A percentile compares a stretch with the other conserved stretches of the same genome.
Conservation (phyloP, 1,140 invertebrate species). For the Macrotrachela quadricornifera region DNA sequence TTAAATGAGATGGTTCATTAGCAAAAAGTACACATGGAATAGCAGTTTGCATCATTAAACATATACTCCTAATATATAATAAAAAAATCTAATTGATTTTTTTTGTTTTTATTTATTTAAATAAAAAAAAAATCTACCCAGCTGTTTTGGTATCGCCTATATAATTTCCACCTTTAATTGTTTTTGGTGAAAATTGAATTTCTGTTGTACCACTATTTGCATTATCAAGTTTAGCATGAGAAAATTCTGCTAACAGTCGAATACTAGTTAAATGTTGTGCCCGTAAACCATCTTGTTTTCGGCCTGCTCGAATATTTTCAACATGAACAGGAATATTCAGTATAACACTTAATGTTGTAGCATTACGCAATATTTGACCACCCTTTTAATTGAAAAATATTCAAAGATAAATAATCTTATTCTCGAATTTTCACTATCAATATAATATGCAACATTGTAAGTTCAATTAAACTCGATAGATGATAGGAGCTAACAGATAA, state of each 20-base stretch:
- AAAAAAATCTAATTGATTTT: too few relatives aligned
- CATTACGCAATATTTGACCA: slow-evolving; percentile 62
- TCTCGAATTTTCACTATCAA: too few relatives aligned
- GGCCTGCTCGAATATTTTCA: slow-evolving; percentile 53
- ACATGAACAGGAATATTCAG: slow-evolving; percentile 48
- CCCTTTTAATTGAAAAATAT: too few relatives aligned
- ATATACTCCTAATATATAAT: slow-evolving; percentile 37
- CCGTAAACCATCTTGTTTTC: slow-evolving; percentile 52
- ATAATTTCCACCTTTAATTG: slow-evolving; percentile 37
- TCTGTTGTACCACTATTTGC: slow-evolving; percentile 47
- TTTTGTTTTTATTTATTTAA: too few relatives aligned
- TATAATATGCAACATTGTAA: too few relatives aligned
- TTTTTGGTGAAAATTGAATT: slow-evolving; percentile 48
- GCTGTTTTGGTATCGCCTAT: slow-evolving; percentile 26
- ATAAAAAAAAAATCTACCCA: not conserved
- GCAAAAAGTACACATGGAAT: slow-evolving; percentile 55
- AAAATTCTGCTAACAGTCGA: slow-evolving; percentile 46
- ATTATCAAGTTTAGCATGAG: slow-evolving; percentile 43
- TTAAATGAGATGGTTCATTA: slow-evolving; percentile 30
- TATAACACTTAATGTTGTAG: slow-evolving; percentile 52
- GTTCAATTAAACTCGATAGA: too few relatives aligned
- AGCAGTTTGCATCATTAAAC: slow-evolving; percentile 55
- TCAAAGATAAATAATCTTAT: too few relatives aligned
- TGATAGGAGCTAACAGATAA: too few relatives aligned
- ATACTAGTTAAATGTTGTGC: slow-evolving; percentile 66